Evolutionary conservation across 2,113 vertebrate genomes (phyloP).

Genomic region (Oryzias javanicus): DNA sequence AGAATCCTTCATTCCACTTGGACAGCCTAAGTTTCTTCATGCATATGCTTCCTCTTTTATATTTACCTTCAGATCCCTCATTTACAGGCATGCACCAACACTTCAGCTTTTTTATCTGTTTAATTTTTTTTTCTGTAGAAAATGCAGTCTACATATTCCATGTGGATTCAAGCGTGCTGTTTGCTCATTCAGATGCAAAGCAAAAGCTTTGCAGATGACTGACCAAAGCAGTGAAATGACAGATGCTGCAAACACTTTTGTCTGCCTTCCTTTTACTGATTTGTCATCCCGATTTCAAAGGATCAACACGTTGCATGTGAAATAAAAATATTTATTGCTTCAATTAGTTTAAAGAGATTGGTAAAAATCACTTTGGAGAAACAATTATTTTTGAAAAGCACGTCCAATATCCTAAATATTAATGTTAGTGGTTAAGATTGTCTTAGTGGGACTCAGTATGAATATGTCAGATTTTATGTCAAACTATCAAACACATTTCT

Average conservation of each 20-base stretch:
- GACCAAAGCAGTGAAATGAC: constrained; percentile 36
- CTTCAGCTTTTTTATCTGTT: background rate
- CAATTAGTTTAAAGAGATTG: background rate
- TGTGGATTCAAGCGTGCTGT: constrained; percentile 36
- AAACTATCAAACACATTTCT: too few species aligned
- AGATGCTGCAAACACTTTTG: constrained; percentile 49
- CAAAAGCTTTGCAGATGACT: constrained; percentile 33
- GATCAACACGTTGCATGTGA: background rate
- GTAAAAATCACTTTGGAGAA: background rate
- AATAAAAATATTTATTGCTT: background rate
- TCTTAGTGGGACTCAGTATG: too few species aligned
- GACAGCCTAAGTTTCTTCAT: constrained; percentile 22
- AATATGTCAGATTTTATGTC: too few species aligned
- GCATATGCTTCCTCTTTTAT: constrained; percentile 36
- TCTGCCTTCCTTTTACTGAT: constrained; percentile 11
- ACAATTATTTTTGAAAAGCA: background rate
- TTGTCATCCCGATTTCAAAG: constrained; percentile 8
- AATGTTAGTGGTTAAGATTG: too few species aligned
- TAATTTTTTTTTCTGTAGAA: constrained; percentile 4
- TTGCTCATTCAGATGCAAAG: constrained; percentile 38
- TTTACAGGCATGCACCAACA: constrained; percentile 38
- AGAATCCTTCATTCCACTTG: constrained; percentile 38
- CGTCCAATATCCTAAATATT: background rate
- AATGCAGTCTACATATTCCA: constrained; percentile 20
- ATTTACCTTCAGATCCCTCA: constrained; percentile 6